Evolutionary conservation across 2,113 vertebrate genomes (phyloP).

Genomic region (Electrona antarctica): DNA sequence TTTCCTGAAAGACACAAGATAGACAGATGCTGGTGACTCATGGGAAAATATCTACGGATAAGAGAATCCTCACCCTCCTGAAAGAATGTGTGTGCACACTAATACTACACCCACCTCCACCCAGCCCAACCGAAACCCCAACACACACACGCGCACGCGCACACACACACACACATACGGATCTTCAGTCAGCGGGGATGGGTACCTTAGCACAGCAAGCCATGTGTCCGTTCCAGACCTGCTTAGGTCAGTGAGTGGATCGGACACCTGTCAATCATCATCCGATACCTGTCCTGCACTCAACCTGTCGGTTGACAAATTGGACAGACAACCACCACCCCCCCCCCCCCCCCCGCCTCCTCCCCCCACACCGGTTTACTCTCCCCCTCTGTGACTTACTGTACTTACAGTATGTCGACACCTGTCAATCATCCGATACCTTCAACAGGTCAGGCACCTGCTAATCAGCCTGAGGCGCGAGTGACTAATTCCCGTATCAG

Average conservation of each 20-base stretch:
- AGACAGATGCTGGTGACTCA: not conserved
- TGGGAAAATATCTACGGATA: conserved; percentile 14
- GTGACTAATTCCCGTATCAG: no score
- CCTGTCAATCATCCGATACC: conserved; percentile 1
- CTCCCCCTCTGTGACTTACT: no score
- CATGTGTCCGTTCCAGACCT: conserved; percentile 7
- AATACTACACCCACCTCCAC: not conserved
- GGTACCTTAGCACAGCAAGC: conserved; percentile 16
- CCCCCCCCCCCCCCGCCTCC: no score
- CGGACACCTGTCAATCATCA: conserved; percentile 28
- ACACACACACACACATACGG: conserved; percentile 7
- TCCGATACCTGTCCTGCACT: conserved; percentile 23
- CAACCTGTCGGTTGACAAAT: no score
- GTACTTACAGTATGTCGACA: not conserved
- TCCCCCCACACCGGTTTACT: no score
- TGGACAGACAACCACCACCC: no score
- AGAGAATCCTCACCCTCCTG: conserved; percentile 20
- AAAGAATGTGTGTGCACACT: not conserved
- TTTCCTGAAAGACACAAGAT: conserved; percentile 6
- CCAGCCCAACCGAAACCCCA: no score
- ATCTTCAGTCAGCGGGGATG: conserved; percentile 24
- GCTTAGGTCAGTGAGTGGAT: conserved; percentile 16
- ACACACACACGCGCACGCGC: not conserved
- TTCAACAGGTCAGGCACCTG: conserved; percentile 6
- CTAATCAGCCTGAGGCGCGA: conserved; percentile 10